A percentile compares a stretch with the other conserved stretches of the same genome.
Evolutionary conservation across 2,888 invertebrate genomes (phyloP).

Genomic region (Polyommatus icarus): DNA sequence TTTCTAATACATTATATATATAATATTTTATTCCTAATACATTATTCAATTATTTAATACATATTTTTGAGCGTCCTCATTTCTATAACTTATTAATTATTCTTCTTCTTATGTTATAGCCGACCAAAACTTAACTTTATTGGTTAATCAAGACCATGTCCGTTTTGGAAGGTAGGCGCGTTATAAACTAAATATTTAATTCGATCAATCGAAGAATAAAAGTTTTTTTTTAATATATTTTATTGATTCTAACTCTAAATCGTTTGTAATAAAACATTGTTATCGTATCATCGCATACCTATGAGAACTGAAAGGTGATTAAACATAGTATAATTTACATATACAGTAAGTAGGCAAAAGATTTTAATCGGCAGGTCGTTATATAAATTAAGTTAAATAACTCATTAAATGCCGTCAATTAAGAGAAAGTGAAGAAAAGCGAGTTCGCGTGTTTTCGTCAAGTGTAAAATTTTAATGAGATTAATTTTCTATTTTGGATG

Average conservation of each 20-base stretch:
- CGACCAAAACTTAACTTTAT: neutral
- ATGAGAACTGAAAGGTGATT: neutral
- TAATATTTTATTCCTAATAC: too few species aligned
- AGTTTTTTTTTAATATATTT: neutral
- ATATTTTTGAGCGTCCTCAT: neutral
- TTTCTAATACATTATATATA: too few species aligned
- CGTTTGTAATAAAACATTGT: neutral
- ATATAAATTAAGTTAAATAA: neutral
- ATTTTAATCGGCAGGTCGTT: neutral
- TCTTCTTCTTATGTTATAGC: neutral
- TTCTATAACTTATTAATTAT: neutral
- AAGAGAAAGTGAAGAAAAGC: neutral
- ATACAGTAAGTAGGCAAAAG: neutral
- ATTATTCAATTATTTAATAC: too few species aligned
- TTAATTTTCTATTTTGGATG: neutral
- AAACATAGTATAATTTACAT: neutral
- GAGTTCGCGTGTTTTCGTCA: neutral
- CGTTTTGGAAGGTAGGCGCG: neutral
- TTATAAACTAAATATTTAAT: neutral
- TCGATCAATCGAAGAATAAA: too few species aligned
- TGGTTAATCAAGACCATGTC: neutral
- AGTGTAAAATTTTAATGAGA: slow-evolving; percentile 12
- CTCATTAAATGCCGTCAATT: neutral
- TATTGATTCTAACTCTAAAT: neutral
- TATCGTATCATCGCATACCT: neutral